These are phyloP conservation scores for Melanaphis sacchari DNA, from an alignment of 1,140 invertebrate genomes.

Conservation along the genomic window DNA sequence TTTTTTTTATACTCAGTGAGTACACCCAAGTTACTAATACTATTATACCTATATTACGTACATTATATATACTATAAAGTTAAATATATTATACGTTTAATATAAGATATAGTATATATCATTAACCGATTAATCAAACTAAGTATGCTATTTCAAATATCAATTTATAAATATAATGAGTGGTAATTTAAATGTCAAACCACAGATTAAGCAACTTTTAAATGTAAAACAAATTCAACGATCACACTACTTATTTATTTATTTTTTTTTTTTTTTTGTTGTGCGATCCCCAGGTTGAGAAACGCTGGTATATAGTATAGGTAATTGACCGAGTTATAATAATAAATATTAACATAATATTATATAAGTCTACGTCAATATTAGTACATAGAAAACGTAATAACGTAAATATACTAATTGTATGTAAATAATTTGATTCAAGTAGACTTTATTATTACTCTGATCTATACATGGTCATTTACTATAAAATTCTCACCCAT, in stretches of 20 bases:
- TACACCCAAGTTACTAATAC: neutral
- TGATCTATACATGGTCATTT: neutral
- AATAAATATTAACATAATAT: neutral
- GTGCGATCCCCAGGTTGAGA: too few species aligned
- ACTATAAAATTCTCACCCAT: neutral
- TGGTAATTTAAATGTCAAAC: too few species aligned
- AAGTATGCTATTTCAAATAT: too few species aligned
- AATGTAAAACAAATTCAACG: too few species aligned
- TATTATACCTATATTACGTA: neutral
- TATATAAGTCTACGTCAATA: neutral
- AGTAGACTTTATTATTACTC: neutral
- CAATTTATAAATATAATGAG: too few species aligned
- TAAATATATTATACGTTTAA: neutral
- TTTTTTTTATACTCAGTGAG: too few species aligned
- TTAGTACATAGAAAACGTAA: neutral
- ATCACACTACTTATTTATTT: too few species aligned
- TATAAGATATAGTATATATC: neutral
- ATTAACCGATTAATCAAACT: too few species aligned
- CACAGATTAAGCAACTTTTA: too few species aligned
- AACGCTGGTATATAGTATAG: too few species aligned
- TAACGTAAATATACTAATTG: neutral
- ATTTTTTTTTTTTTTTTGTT: too few species aligned
- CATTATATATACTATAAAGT: neutral
- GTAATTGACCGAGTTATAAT: neutral
- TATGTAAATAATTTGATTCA: neutral